Percentiles rank a stretch among this genome's conserved stretches.
phyloP scores from a whole-genome alignment of 2,888 invertebrate species.

The Drosophila hawaiiensis region DNA sequence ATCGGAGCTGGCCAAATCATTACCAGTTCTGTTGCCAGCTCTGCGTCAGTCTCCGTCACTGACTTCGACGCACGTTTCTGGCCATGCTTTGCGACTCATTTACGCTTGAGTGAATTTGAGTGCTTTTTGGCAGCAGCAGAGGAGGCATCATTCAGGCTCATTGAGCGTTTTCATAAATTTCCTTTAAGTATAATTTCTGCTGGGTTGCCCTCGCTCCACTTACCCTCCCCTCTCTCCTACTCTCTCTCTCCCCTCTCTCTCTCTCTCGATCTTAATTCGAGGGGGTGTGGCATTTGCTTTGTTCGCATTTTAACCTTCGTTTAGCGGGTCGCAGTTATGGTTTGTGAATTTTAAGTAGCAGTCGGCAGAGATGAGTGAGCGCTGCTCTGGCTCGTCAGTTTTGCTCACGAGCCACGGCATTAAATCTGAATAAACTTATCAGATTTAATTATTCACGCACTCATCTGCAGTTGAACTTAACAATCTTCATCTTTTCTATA shows the following conservation, averaged over 20 bases:
- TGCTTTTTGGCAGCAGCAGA: slow-evolving; percentile 50
- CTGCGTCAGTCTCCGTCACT: slow-evolving; percentile 1
- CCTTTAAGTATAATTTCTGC: slow-evolving; percentile 60
- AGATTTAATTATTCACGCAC: slow-evolving; percentile 50
- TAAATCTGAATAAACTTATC: slow-evolving; percentile 45
- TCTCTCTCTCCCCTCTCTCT: neutral
- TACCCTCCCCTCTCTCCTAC: neutral
- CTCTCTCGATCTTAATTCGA: neutral
- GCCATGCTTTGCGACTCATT: slow-evolving; percentile 63
- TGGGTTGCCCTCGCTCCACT: slow-evolving; percentile 18
- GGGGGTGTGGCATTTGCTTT: slow-evolving; percentile 50
- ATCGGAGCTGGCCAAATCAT: slow-evolving; percentile 70
- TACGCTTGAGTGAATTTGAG: slow-evolving; percentile 72
- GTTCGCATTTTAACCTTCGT: slow-evolving; percentile 75
- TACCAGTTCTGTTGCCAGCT: slow-evolving; percentile 30
- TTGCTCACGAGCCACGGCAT: slow-evolving; percentile 11
- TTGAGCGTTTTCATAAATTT: slow-evolving; percentile 81
- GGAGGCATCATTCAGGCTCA: slow-evolving; percentile 70
- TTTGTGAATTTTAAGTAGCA: slow-evolving; percentile 72
- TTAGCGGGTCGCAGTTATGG: slow-evolving; percentile 78
- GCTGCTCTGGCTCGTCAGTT: slow-evolving; percentile 33
- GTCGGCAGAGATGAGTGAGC: slow-evolving; percentile 11
- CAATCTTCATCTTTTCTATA: neutral
- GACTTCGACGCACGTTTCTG: slow-evolving; percentile 59
- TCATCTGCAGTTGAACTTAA: slow-evolving; percentile 15